Conservation (phyloP, 2,113 vertebrate genomes). For the Bubalus kerabau region DNA sequence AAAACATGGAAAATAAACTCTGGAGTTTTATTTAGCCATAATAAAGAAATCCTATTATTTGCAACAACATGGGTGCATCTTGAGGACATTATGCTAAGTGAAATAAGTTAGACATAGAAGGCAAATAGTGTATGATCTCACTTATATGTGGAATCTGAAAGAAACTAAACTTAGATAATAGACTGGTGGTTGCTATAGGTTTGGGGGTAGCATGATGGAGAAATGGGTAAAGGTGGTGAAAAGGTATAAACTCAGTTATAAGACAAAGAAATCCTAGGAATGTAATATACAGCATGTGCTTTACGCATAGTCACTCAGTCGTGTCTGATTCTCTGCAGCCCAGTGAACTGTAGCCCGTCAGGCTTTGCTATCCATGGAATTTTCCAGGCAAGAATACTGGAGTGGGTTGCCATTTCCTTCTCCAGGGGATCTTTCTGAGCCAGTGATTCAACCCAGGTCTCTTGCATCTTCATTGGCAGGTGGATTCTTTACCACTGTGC, state of each 20-base stretch:
- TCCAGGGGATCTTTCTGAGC: not conserved
- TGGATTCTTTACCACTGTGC: no score
- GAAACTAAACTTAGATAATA: not conserved
- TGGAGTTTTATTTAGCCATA: not conserved
- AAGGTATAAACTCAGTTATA: not conserved
- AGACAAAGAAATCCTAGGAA: not conserved
- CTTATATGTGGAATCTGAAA: not conserved
- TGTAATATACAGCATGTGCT: not conserved
- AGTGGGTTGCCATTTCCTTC: not conserved
- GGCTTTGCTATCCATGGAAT: not conserved
- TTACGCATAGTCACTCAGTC: not conserved
- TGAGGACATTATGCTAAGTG: not conserved
- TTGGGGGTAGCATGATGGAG: not conserved
- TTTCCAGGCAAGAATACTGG: not conserved
- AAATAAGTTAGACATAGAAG: not conserved
- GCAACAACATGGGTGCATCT: not conserved
- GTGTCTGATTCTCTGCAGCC: not conserved
- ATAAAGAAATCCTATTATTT: not conserved
- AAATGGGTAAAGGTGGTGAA: not conserved
- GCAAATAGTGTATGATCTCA: not conserved
- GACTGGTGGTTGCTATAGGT: not conserved
- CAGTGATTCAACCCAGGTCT: not conserved
- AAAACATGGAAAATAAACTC: not conserved
- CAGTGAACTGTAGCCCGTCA: not conserved
- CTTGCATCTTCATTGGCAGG: no score